Conservation (phyloP, 1,140 invertebrate genomes). For the Drosophila neocordata region DNA sequence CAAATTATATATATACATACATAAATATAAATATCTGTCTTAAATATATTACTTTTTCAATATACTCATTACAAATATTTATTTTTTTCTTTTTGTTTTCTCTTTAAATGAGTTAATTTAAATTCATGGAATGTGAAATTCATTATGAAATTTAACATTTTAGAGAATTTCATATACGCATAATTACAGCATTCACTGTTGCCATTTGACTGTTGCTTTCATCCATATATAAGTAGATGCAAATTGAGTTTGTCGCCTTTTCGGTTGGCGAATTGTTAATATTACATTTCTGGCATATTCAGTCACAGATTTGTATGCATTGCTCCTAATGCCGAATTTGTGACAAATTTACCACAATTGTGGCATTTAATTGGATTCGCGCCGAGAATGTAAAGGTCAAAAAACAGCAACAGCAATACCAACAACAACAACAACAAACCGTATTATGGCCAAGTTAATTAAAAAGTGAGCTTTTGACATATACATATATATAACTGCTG, state of each 20-base stretch:
- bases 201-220: neutral
- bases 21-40: no score
- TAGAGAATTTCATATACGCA: no score
- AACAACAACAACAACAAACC: neutral
- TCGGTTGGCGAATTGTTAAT: conserved; percentile 1
- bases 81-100: no score
- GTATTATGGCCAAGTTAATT: conserved; percentile 61
- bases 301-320: conserved; percentile 51
- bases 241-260: conserved; percentile 37
- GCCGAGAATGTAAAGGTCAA: conserved; percentile 7
- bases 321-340: conserved; percentile 2
- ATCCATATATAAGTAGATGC: conserved; percentile 21
- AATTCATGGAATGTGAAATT: neutral
- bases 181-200: conserved; percentile 11
- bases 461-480: conserved; percentile 68
- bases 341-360: conserved; percentile 40
- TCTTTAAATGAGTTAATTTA: no score
- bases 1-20: no score
- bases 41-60: no score
- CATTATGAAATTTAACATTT: neutral
- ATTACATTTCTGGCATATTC: conserved; percentile 24
- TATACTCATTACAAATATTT: no score
- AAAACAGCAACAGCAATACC: neutral
- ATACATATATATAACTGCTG: conserved; percentile 72
- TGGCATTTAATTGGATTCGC: conserved; percentile 38